Percentiles rank a stretch among this genome's conserved stretches.
Conservation (phyloP, 37 sponge, comb jelly and placozoan genomes). For the Chondrilla cf. caribensis region DNA sequence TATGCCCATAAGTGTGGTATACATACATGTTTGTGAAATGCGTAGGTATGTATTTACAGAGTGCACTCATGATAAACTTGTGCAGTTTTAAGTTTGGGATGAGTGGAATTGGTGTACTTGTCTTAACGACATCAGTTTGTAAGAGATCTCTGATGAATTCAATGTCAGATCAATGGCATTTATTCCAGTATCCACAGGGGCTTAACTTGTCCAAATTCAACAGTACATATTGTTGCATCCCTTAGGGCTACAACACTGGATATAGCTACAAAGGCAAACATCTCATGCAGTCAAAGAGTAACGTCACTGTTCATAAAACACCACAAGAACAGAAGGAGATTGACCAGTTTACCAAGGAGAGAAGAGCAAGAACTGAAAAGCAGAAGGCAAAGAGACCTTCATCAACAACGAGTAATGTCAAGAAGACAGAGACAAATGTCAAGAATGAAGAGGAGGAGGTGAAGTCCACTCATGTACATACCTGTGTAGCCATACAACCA, state of each 20-base stretch:
- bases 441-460: neutral
- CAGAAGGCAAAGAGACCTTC: neutral
- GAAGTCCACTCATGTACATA: neutral
- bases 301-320: neutral
- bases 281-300: slow-evolving; percentile 16
- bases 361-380: neutral
- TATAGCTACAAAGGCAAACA: slow-evolving; percentile 64
- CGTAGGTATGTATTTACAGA: no score
- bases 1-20: no score
- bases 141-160: no score
- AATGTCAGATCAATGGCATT: no score
- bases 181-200: no score
- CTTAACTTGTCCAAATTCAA: no score
- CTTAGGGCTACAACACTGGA: slow-evolving; percentile 76
- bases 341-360: slow-evolving; percentile 20
- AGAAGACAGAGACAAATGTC: neutral
- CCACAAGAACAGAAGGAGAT: neutral
- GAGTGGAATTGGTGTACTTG: no score
- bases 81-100: no score
- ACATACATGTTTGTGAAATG: no score
- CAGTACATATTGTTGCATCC: neutral
- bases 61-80: no score
- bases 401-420: neutral
- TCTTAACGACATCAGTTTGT: no score
- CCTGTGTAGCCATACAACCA: neutral